Evolutionary conservation across 2,888 invertebrate genomes (phyloP).

Genomic region (Ormyrus labotus): DNA sequence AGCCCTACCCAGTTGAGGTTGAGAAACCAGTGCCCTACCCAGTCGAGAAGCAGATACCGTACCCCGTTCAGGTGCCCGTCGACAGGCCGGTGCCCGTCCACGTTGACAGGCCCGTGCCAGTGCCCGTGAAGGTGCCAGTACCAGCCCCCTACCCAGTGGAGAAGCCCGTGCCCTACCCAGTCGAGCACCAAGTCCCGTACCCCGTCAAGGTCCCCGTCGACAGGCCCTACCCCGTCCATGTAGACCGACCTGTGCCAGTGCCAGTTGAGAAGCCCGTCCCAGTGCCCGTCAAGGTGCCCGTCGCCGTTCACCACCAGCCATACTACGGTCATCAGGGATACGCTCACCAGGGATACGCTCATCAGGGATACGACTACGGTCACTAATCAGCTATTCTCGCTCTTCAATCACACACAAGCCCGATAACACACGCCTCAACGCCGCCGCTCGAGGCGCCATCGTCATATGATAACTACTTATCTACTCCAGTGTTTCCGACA

Average conservation of each 20-base stretch:
- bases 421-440: not conserved
- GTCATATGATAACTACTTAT: too few relatives aligned
- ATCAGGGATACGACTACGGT: constrained; percentile 56
- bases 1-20: constrained; percentile 74
- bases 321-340: constrained; percentile 49
- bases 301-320: constrained; percentile 74
- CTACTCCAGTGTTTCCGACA: too few relatives aligned
- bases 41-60: constrained; percentile 81
- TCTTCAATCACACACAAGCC: not conserved
- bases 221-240: constrained; percentile 81
- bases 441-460: not conserved
- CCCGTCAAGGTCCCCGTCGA: constrained; percentile 84
- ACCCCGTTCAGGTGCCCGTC: constrained; percentile 81
- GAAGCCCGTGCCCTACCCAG: constrained; percentile 81
- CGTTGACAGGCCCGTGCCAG: constrained; percentile 77
- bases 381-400: constrained; percentile 2
- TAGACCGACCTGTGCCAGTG: constrained; percentile 76
- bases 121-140: constrained; percentile 79
- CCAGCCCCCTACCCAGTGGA: constrained; percentile 81
- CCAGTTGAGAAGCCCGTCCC: constrained; percentile 71
- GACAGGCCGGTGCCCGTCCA: constrained; percentile 80
- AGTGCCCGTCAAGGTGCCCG: constrained; percentile 80
- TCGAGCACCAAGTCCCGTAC: constrained; percentile 81
- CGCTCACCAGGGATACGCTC: constrained; percentile 42
- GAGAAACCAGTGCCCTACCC: constrained; percentile 80